These are phyloP conservation scores for Hylia prasina DNA, from an alignment of 2,113 vertebrate species.

Conservation along the genomic window DNA sequence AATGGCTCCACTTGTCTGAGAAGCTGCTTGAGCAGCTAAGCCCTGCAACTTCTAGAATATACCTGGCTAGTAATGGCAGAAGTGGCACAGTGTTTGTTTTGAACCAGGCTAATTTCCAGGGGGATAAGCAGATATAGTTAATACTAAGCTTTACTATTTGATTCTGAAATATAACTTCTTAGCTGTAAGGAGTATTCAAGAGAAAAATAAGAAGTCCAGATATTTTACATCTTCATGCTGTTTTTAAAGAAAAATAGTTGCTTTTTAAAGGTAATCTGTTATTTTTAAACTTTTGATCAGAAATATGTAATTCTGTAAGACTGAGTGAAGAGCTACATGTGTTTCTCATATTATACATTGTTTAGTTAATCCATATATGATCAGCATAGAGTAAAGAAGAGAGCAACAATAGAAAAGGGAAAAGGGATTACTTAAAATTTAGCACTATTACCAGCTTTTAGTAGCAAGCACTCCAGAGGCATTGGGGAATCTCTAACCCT, in stretches of 20 bases:
- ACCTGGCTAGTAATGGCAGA: neutral
- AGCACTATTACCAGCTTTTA: neutral
- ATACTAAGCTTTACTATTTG: neutral
- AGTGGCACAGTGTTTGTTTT: neutral
- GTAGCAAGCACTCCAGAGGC: neutral
- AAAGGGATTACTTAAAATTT: neutral
- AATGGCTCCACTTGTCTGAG: neutral
- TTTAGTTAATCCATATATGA: neutral
- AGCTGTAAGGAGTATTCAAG: neutral
- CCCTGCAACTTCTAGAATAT: neutral
- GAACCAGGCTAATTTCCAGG: neutral
- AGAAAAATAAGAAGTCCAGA: neutral
- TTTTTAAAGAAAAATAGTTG: neutral
- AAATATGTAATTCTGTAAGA: neutral
- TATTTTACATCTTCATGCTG: neutral
- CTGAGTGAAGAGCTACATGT: neutral
- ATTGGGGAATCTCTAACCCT: neutral
- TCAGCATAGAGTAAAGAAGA: neutral
- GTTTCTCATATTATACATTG: neutral
- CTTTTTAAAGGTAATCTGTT: neutral
- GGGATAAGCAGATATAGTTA: neutral
- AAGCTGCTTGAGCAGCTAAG: neutral
- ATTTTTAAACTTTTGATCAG: neutral
- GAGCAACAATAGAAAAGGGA: neutral
- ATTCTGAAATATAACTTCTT: neutral